Evolutionary conservation across 2,888 invertebrate genomes (phyloP).

Genomic region (Caenorhabditis angaria): DNA sequence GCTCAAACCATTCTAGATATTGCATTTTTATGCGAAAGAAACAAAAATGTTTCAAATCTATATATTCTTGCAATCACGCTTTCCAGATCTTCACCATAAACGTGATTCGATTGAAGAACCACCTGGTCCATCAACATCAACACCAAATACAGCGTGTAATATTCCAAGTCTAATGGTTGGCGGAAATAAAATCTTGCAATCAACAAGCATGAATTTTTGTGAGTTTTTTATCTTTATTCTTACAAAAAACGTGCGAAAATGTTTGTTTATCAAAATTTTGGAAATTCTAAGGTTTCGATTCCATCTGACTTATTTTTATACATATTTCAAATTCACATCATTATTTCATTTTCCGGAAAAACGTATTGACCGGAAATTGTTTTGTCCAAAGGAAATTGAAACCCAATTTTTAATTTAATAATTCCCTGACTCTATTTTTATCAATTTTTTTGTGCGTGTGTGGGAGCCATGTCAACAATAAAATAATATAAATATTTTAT

Average conservation of each 20-base stretch:
- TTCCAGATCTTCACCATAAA: conserved; percentile 9
- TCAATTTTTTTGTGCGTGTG: not conserved
- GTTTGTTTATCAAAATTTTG: not conserved
- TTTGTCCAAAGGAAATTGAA: not conserved
- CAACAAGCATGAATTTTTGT: conserved; percentile 59
- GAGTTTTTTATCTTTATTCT: conserved; percentile 10
- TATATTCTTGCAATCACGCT: not conserved
- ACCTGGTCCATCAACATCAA: conserved; percentile 20
- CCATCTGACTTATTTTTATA: no score
- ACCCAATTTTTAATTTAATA: not conserved
- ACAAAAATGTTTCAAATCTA: not conserved
- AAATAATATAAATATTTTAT: no score
- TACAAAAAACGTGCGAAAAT: not conserved
- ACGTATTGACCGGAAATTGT: not conserved
- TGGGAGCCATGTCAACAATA: not conserved
- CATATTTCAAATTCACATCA: no score
- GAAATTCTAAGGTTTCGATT: no score
- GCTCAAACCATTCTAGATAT: no score
- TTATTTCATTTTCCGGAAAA: no score
- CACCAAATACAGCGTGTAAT: conserved; percentile 15
- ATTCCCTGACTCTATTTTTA: not conserved
- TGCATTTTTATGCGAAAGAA: no score
- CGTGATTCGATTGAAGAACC: conserved; percentile 14
- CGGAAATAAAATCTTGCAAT: conserved; percentile 45
- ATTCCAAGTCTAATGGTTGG: conserved; percentile 21